These are phyloP conservation scores for Corythornis leucogaster DNA, from an alignment of 2,797 vertebrate genomes.

Conservation along the genomic window DNA sequence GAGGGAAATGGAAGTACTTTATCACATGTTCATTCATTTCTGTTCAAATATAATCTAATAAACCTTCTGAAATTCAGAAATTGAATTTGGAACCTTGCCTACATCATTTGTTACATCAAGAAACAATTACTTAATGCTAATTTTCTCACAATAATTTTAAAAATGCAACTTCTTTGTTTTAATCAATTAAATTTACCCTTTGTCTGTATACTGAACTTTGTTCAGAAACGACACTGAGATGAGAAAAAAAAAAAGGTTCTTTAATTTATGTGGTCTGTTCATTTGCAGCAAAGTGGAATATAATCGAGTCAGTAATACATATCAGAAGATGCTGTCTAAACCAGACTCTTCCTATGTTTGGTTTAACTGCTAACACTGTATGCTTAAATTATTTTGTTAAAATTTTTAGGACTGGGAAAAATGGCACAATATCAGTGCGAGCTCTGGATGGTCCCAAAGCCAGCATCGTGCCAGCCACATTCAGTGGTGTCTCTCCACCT, in stretches of 20 bases:
- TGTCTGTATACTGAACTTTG: not conserved
- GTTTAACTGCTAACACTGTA: not conserved
- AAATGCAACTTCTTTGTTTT: not conserved
- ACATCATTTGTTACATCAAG: not conserved
- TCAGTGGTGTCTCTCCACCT: constrained; percentile 86
- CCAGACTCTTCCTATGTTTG: not conserved
- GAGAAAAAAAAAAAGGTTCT: not conserved
- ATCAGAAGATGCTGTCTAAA: not conserved
- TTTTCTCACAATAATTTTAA: not conserved
- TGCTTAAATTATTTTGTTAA: not conserved
- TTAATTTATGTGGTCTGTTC: not conserved
- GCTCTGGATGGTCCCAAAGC: constrained; percentile 92
- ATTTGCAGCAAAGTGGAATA: not conserved
- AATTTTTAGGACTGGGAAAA: constrained; percentile 88
- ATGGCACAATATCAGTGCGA: constrained; percentile 91
- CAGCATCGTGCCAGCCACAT: constrained; percentile 84
- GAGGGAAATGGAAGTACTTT: not conserved
- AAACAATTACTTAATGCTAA: not conserved
- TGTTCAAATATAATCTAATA: not conserved
- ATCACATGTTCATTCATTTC: not conserved
- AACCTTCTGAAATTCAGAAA: not conserved
- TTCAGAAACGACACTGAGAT: not conserved
- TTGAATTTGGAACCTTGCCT: not conserved
- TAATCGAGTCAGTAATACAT: not conserved
- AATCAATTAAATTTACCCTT: not conserved